A percentile compares a stretch with the other conserved stretches of the same genome.
These are phyloP conservation scores for Stenchaetothrips biformis DNA, from an alignment of 2,888 invertebrate species.

Conservation along the genomic window DNA sequence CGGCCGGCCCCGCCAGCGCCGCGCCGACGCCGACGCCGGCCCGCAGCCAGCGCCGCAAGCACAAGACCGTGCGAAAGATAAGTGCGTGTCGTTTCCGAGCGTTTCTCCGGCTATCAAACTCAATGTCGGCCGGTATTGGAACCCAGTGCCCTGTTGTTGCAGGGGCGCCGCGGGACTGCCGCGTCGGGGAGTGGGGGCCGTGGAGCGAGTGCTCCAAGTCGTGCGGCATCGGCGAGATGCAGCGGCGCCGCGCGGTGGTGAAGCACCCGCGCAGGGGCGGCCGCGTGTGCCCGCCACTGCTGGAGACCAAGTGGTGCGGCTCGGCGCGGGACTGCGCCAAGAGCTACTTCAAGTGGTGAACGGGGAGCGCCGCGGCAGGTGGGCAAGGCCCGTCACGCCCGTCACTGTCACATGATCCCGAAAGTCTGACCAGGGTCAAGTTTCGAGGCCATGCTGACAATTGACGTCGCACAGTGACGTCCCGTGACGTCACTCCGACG, in stretches of 20 bases:
- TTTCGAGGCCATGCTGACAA: not conserved
- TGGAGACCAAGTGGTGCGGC: conserved; percentile 85
- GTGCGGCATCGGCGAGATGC: conserved; percentile 84
- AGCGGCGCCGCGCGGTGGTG: conserved; percentile 70
- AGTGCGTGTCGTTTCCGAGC: not conserved
- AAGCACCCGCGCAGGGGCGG: conserved; percentile 76
- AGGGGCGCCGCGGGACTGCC: conserved; percentile 71
- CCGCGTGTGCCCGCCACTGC: conserved; percentile 73
- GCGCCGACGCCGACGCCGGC: conserved; percentile 18
- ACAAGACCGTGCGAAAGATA: conserved; percentile 7
- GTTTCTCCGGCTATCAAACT: not conserved
- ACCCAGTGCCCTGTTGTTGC: conserved; percentile 37
- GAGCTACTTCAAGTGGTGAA: conserved; percentile 60
- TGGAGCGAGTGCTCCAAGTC: conserved; percentile 85
- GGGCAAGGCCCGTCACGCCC: not conserved
- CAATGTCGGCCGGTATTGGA: not conserved
- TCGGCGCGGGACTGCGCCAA: conserved; percentile 55
- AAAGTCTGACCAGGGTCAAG: not conserved
- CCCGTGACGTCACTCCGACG: not conserved
- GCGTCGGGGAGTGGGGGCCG: conserved; percentile 77
- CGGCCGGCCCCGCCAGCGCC: not conserved
- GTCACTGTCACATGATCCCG: not conserved
- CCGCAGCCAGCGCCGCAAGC: conserved; percentile 11
- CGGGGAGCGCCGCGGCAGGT: conserved; percentile 31
- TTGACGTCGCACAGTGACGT: not conserved